A percentile compares a stretch with the other conserved stretches of the same genome.
phyloP scores from a whole-genome alignment of 2,888 invertebrate genomes.

The Seira musarum region DNA sequence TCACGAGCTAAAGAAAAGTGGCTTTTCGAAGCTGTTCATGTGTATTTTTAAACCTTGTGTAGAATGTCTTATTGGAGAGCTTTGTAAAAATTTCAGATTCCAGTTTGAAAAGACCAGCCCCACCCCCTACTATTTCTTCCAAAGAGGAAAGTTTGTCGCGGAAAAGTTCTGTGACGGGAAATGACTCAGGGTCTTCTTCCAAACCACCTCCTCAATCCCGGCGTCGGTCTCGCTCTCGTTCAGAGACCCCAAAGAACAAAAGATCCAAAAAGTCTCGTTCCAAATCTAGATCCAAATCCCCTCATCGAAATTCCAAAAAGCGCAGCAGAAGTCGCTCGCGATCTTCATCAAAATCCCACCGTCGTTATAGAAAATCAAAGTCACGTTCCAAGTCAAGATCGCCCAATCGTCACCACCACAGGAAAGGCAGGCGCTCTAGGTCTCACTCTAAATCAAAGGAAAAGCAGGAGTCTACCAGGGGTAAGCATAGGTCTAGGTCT shows the following conservation, averaged over 20 bases:
- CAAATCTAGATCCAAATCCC: conserved; percentile 25
- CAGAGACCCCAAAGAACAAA: neutral
- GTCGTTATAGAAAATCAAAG: no score
- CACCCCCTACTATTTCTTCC: neutral
- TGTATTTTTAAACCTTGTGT: neutral
- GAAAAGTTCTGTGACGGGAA: neutral
- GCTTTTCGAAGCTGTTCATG: neutral
- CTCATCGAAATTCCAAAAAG: neutral
- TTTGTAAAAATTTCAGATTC: conserved; percentile 1
- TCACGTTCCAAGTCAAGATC: neutral
- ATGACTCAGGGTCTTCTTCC: neutral
- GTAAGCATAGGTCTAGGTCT: conserved; percentile 12
- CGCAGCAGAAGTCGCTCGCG: conserved; percentile 11
- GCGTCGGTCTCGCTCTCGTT: neutral
- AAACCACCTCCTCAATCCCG: conserved; percentile 21
- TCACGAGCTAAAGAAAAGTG: neutral
- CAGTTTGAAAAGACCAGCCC: neutral
- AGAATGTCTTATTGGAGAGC: neutral
- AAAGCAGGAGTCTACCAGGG: neutral
- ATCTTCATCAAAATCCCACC: neutral
- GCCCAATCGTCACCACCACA: neutral
- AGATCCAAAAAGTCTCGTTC: neutral
- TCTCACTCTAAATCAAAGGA: conserved; percentile 29
- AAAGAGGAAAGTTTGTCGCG: neutral
- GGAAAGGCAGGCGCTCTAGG: conserved; percentile 17